Conservation (phyloP, 2,888 invertebrate genomes). For the Drosophila atroscutellata region DNA sequence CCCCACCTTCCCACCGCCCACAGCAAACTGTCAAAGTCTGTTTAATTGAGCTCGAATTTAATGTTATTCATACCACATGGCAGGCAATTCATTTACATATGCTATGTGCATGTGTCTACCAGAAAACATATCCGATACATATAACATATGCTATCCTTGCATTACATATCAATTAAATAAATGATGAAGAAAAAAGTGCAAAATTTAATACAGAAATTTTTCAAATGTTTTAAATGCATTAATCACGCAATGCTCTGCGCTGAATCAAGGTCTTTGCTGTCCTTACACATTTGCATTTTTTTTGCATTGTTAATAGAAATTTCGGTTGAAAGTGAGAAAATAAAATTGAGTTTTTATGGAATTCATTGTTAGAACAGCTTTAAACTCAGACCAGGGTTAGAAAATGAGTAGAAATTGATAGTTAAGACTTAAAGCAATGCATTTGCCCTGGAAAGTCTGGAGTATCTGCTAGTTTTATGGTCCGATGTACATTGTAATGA, state of each 20-base stretch:
- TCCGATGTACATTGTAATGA: not conserved
- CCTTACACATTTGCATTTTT: not conserved
- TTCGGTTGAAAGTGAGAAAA: not conserved
- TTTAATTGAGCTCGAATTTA: conserved; percentile 50
- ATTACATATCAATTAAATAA: not conserved
- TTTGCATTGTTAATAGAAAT: not conserved
- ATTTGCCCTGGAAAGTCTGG: not conserved
- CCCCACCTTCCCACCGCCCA: not conserved
- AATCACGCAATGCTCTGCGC: not conserved
- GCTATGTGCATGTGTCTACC: not conserved
- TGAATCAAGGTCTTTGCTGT: not conserved
- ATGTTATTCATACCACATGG: conserved; percentile 41
- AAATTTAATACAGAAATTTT: not conserved
- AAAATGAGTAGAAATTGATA: not conserved
- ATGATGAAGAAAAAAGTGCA: not conserved
- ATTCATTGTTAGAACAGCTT: not conserved
- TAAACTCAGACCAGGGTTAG: not conserved
- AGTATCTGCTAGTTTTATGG: not conserved
- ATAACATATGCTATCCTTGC: not conserved
- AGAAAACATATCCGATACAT: not conserved
- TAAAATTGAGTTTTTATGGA: not conserved
- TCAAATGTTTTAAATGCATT: not conserved
- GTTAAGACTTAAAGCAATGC: not conserved
- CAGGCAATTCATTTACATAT: conserved; percentile 19
- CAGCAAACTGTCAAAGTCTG: conserved; percentile 21